Evolutionary conservation across 1,140 invertebrate species (phyloP).

Genomic region (Halotydeus destructor): DNA sequence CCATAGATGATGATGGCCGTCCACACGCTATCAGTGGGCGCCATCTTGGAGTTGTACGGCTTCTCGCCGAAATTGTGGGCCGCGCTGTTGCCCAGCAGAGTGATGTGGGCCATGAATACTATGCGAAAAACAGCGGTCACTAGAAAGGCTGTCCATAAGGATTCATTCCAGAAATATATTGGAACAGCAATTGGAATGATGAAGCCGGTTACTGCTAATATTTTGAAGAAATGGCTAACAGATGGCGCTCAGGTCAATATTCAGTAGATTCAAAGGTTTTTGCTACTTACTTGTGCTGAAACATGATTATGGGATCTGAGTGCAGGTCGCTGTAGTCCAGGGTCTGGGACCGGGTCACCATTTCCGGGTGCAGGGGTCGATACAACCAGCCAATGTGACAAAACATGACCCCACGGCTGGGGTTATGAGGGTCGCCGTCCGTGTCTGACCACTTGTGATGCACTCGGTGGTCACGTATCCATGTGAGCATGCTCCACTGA

Average conservation of each 20-base stretch:
- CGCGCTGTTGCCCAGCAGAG: too few relatives aligned
- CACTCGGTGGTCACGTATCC: constrained; percentile 78
- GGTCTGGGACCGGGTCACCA: too few relatives aligned
- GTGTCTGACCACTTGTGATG: constrained; percentile 94
- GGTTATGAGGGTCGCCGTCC: constrained; percentile 86
- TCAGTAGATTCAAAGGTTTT: too few relatives aligned
- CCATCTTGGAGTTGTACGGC: constrained; percentile 51
- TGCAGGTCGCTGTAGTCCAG: constrained; percentile 70
- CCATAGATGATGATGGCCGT: too few relatives aligned
- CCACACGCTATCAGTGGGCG: too few relatives aligned
- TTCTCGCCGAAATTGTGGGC: too few relatives aligned
- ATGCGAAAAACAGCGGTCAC: constrained; percentile 54
- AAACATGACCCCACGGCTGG: constrained; percentile 84
- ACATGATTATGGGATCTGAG: constrained; percentile 54
- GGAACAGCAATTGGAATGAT: constrained; percentile 61
- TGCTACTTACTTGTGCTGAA: constrained; percentile 60
- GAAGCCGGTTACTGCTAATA: constrained; percentile 64
- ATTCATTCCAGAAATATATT: constrained; percentile 60
- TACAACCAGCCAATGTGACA: constrained; percentile 84
- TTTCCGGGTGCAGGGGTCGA: constrained; percentile 62
- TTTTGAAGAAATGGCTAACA: constrained; percentile 49
- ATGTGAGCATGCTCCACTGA: constrained; percentile 77
- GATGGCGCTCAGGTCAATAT: too few relatives aligned
- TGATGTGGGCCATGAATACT: too few relatives aligned
- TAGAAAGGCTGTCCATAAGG: constrained; percentile 51